Percentiles rank a stretch among this genome's conserved stretches.
phyloP scores from a whole-genome alignment of 2,113 vertebrate species.

The Ranitomeya imitator region DNA sequence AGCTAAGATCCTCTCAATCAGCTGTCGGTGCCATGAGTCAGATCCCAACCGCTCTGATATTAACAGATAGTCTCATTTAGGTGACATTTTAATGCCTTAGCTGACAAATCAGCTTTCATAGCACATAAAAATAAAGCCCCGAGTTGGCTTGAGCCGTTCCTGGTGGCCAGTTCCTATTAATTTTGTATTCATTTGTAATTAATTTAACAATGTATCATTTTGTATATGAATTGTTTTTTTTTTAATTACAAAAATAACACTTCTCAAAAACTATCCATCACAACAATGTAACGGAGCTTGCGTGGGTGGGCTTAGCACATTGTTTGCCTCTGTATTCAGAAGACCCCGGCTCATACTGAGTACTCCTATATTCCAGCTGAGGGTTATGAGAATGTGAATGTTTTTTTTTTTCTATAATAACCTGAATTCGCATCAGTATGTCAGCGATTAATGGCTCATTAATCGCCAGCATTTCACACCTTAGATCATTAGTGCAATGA shows the following conservation, averaged over 20 bases:
- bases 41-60: too few relatives aligned
- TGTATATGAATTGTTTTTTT: background rate
- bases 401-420: slow-evolving; percentile 28
- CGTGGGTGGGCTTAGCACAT: background rate
- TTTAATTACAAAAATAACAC: background rate
- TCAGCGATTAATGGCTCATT: slow-evolving; percentile 48
- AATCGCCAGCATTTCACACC: slow-evolving; percentile 50
- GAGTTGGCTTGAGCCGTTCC: too few relatives aligned
- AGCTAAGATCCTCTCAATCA: too few relatives aligned
- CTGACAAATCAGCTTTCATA: too few relatives aligned
- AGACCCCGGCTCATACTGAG: background rate
- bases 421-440: slow-evolving; percentile 28
- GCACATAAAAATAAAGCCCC: too few relatives aligned
- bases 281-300: background rate
- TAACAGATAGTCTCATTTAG: too few relatives aligned
- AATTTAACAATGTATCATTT: background rate
- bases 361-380: slow-evolving; percentile 20
- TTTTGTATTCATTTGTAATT: background rate
- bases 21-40: too few relatives aligned
- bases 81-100: too few relatives aligned
- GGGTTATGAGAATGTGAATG: background rate
- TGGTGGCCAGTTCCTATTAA: too few relatives aligned
- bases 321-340: background rate
- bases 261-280: background rate
- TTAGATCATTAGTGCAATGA: slow-evolving; percentile 49